A percentile compares a stretch with the other conserved stretches of the same genome.
phyloP scores from a whole-genome alignment of 2,113 vertebrate genomes.

The Uria lomvia region DNA sequence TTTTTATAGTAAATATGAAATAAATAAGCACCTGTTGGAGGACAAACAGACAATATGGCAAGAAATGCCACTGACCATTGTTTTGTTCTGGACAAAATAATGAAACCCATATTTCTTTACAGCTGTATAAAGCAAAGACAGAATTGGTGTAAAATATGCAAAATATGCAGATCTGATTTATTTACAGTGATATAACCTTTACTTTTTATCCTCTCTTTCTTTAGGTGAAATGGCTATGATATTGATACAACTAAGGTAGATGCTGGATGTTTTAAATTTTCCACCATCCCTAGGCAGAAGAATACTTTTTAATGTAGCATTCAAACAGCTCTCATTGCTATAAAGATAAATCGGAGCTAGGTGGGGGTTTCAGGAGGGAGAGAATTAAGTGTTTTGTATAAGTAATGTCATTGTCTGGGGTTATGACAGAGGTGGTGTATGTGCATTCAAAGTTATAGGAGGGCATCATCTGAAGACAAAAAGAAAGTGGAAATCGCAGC shows the following conservation, averaged over 20 bases:
- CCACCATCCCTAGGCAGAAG: neutral
- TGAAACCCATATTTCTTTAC: neutral
- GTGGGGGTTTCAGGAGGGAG: neutral
- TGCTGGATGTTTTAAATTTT: neutral
- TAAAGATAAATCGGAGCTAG: neutral
- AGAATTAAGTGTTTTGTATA: neutral
- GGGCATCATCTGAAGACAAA: neutral
- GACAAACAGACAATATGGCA: neutral
- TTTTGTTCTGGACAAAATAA: neutral
- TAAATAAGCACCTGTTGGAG: neutral
- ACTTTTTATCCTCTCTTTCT: neutral
- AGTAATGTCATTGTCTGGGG: neutral
- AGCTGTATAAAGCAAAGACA: neutral
- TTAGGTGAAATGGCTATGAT: neutral
- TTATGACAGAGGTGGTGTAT: neutral
- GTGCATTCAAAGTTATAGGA: neutral
- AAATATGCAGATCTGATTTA: neutral
- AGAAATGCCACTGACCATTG: neutral
- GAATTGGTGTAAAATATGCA: neutral
- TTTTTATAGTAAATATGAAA: neutral
- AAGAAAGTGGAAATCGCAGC: neutral
- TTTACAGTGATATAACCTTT: neutral
- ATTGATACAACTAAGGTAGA: neutral
- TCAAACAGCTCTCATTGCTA: neutral
- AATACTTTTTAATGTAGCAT: neutral